A percentile compares a stretch with the other conserved stretches of the same genome.
Evolutionary conservation across 2,113 vertebrate genomes (phyloP).

Genomic region (Dicentrarchus labrax): DNA sequence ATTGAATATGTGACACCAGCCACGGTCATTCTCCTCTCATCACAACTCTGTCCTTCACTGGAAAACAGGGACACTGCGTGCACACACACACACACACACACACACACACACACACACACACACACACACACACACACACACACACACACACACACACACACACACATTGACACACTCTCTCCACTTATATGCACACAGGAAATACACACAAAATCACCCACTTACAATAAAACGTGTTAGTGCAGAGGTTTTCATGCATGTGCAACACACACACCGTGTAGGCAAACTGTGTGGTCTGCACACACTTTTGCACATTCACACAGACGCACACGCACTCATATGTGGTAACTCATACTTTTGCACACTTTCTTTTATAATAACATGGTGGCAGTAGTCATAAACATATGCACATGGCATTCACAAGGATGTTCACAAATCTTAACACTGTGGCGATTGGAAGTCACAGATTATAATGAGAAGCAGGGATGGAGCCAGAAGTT

Average conservation of each 20-base stretch:
- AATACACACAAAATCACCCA: background rate
- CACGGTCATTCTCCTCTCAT: constrained; percentile 64
- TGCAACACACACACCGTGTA: background rate
- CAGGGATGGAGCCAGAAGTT: too few species aligned
- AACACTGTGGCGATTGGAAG: background rate
- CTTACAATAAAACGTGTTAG: background rate
- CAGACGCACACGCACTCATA: too few species aligned
- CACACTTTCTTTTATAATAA: background rate
- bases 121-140: background rate
- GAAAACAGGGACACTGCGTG: constrained; percentile 38
- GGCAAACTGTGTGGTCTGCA: background rate
- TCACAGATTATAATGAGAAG: background rate
- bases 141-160: background rate
- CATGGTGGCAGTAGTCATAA: background rate
- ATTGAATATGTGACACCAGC: constrained; percentile 74
- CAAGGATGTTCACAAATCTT: background rate
- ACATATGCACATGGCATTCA: background rate
- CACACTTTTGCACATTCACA: background rate
- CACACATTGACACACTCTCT: background rate
- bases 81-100: background rate
- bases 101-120: constrained; percentile 2
- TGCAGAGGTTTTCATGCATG: background rate
- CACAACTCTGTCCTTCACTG: constrained; percentile 69
- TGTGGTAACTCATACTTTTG: too few species aligned
- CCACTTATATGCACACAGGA: background rate